Evolutionary conservation across 1,140 invertebrate genomes (phyloP).

Genomic region (Melitaea cinxia): DNA sequence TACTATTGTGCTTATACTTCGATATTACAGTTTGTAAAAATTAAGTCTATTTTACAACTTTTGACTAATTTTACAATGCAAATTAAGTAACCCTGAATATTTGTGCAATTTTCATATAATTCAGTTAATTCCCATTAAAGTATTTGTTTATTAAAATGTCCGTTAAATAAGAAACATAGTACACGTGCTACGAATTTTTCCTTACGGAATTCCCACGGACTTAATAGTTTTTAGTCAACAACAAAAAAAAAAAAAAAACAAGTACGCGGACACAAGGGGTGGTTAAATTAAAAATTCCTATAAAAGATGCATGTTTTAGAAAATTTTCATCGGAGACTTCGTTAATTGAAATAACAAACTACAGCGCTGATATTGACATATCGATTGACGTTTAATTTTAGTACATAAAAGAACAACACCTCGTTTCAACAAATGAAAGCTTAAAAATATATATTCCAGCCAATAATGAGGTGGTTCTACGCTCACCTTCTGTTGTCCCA

Average conservation of each 20-base stretch:
- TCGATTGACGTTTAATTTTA: conserved; percentile 72
- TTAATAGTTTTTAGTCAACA: conserved; percentile 25
- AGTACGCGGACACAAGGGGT: conserved; percentile 39
- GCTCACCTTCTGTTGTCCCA: conserved; percentile 3
- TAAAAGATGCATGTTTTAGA: conserved; percentile 67
- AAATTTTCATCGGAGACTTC: conserved; percentile 61
- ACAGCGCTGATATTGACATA: conserved; percentile 57
- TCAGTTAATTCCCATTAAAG: background rate
- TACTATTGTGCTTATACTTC: background rate
- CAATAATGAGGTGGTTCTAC: conserved; percentile 22
- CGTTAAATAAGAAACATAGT: conserved; percentile 18
- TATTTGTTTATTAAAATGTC: conserved; percentile 2
- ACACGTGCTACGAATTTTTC: conserved; percentile 27
- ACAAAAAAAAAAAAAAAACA: conserved; percentile 20
- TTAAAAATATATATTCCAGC: conserved; percentile 26
- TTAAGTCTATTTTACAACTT: background rate
- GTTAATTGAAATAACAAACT: conserved; percentile 76
- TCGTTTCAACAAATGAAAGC: conserved; percentile 15
- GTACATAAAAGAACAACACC: conserved; percentile 42
- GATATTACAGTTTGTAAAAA: background rate
- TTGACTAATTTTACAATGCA: too few relatives aligned
- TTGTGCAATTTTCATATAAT: background rate
- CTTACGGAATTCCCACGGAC: conserved; percentile 18
- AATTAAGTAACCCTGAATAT: too few relatives aligned
- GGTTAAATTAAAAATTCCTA: conserved; percentile 65